Percentiles rank a stretch among this genome's conserved stretches.
These are phyloP conservation scores for Cheilinus undulatus DNA, from an alignment of 2,113 vertebrate genomes.

Conservation along the genomic window DNA sequence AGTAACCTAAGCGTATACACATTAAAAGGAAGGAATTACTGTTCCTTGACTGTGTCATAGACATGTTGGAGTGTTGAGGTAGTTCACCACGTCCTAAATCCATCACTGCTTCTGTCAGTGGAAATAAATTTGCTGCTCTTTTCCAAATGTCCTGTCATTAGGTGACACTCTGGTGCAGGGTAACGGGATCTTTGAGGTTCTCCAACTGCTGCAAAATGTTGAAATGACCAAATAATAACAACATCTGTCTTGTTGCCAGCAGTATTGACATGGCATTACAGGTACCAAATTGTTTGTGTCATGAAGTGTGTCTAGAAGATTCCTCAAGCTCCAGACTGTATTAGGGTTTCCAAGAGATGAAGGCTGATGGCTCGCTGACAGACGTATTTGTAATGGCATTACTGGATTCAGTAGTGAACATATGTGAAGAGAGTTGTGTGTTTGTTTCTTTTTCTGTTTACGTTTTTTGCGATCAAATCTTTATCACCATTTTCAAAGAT, in stretches of 20 bases:
- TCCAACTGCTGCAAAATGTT: constrained; percentile 87
- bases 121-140: constrained; percentile 81
- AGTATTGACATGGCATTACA: constrained; percentile 94
- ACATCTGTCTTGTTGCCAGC: constrained; percentile 95
- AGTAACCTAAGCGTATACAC: no score
- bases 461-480: no score
- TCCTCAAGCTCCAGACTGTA: constrained; percentile 82
- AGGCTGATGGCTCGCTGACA: constrained; percentile 67
- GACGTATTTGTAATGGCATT: constrained; percentile 41
- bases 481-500: no score
- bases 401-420: constrained; percentile 24
- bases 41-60: constrained; percentile 14
- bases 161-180: constrained; percentile 84
- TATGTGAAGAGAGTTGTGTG: background rate
- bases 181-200: constrained; percentile 85
- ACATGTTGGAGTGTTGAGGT: constrained; percentile 41
- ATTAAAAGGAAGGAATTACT: no score
- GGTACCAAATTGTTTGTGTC: constrained; percentile 95
- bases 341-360: constrained; percentile 75
- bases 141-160: constrained; percentile 76
- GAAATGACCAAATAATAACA: constrained; percentile 96
- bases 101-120: constrained; percentile 79
- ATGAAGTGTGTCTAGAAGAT: constrained; percentile 91
- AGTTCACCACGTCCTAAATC: constrained; percentile 69
- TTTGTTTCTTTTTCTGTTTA: background rate